phyloP scores from a whole-genome alignment of 2,797 vertebrate genomes.

The Platyrinchus mystaceus region DNA sequence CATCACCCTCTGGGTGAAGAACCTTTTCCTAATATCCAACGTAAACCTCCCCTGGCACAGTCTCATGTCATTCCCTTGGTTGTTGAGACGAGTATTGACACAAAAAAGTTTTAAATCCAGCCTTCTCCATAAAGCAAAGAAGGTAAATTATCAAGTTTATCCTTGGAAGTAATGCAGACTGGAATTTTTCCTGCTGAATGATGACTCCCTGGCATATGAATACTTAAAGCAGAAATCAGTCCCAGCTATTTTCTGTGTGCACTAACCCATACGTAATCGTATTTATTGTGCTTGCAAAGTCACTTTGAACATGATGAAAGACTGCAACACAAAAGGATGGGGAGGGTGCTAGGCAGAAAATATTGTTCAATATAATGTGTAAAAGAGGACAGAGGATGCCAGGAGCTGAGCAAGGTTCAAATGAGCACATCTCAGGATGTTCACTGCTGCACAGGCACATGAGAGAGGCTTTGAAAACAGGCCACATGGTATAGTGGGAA shows the following conservation, averaged over 20 bases:
- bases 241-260: background rate
- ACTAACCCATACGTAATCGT: background rate
- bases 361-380: background rate
- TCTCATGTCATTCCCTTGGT: background rate
- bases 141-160: background rate
- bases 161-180: background rate
- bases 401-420: background rate
- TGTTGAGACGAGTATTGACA: background rate
- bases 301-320: background rate
- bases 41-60: background rate
- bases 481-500: background rate
- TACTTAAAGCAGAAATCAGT: background rate
- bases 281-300: background rate
- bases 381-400: background rate
- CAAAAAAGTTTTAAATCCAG: background rate
- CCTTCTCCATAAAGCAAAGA: background rate
- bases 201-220: background rate
- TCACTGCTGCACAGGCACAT: rapidly evolving
- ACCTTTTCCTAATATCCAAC: background rate
- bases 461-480: background rate
- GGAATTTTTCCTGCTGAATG: background rate
- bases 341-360: background rate
- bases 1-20: background rate
- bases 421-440: background rate
- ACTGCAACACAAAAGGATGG: background rate